phyloP scores from a whole-genome alignment of 1,140 invertebrate genomes.

The Drosophila lowei region DNA sequence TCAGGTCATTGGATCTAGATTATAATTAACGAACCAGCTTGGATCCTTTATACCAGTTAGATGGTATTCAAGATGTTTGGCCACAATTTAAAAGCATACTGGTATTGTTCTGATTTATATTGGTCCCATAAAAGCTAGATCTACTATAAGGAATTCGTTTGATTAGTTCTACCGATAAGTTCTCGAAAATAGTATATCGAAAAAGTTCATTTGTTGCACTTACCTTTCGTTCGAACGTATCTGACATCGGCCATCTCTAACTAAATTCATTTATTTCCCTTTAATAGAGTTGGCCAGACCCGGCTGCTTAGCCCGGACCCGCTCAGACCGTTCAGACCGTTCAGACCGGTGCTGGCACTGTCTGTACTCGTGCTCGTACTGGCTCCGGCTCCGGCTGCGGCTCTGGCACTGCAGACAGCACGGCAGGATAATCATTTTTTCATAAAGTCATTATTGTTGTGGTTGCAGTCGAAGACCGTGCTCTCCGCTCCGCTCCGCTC shows the following conservation, averaged over 20 bases:
- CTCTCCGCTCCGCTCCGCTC: neutral
- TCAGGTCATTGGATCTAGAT: neutral
- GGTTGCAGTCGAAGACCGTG: conserved; percentile 57
- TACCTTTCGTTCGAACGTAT: neutral
- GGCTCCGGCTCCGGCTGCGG: conserved; percentile 1
- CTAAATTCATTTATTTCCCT: conserved; percentile 50
- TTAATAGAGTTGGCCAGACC: conserved; percentile 57
- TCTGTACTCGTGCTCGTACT: no score
- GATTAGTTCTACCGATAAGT: no score
- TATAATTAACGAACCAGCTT: neutral
- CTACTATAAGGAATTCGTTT: no score
- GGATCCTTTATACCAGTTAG: no score
- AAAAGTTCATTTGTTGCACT: neutral
- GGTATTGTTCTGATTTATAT: no score
- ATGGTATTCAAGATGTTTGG: no score
- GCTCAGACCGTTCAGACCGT: neutral
- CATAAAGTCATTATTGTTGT: conserved; percentile 81
- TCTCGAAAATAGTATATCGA: no score
- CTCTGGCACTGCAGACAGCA: conserved; percentile 50
- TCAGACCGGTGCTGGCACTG: conserved; percentile 19
- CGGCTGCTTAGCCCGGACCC: neutral
- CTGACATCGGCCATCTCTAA: conserved; percentile 22
- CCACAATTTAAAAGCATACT: no score
- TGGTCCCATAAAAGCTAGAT: no score
- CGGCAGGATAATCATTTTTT: conserved; percentile 77